A percentile compares a stretch with the other conserved stretches of the same genome.
These are phyloP conservation scores for Leptopilina myrica DNA, from an alignment of 2,888 invertebrate species.

Conservation along the genomic window DNA sequence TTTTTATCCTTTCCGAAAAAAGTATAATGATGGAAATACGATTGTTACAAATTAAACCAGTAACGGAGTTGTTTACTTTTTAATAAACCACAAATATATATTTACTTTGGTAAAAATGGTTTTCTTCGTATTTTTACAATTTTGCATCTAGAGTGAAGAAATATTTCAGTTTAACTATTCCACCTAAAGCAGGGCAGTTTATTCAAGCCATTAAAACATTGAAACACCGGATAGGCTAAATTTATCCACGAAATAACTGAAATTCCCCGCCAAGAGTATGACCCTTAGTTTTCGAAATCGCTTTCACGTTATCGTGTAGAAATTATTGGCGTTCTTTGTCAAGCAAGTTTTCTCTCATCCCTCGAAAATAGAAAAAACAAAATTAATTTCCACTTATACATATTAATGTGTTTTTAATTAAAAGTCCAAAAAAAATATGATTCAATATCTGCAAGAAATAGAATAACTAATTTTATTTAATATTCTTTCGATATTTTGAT, in stretches of 20 bases:
- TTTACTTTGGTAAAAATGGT: too few species aligned
- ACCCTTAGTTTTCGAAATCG: slow-evolving; percentile 30
- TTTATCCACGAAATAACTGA: slow-evolving; percentile 61
- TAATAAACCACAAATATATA: too few species aligned
- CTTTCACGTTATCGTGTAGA: slow-evolving; percentile 36
- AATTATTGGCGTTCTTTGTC: slow-evolving; percentile 36
- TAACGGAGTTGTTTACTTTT: too few species aligned
- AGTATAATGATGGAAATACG: too few species aligned
- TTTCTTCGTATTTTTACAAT: too few species aligned
- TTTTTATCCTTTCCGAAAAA: too few species aligned
- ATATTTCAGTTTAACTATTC: background rate
- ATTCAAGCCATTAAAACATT: slow-evolving; percentile 58
- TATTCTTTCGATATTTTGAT: too few species aligned
- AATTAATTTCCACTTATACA: background rate
- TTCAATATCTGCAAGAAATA: too few species aligned
- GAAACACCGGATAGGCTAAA: slow-evolving; percentile 60
- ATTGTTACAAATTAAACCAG: too few species aligned
- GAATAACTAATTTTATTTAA: too few species aligned
- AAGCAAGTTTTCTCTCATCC: slow-evolving; percentile 1
- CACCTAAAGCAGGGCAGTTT: slow-evolving; percentile 52
- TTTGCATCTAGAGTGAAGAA: slow-evolving; percentile 23
- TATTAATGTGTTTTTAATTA: background rate
- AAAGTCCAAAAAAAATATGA: too few species aligned
- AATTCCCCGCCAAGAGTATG: slow-evolving; percentile 51
- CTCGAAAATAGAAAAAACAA: background rate